Conservation (phyloP, 2,888 invertebrate genomes). For the Miltochrista miniata region DNA sequence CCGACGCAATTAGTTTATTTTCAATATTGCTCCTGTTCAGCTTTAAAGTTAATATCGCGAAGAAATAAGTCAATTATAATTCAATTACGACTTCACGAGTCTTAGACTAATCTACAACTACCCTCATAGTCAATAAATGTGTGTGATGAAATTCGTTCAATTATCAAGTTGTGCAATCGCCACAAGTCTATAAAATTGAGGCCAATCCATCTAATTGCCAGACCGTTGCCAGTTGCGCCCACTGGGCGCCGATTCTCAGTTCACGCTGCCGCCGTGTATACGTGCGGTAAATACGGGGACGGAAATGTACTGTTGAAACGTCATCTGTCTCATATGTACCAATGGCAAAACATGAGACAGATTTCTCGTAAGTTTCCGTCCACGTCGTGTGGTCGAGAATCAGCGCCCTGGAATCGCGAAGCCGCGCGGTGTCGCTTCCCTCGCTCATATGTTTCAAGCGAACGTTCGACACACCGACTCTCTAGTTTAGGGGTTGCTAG, state of each 20-base stretch:
- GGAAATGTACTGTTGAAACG: too few relatives aligned
- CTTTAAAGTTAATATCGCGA: not conserved
- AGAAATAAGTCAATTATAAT: slow-evolving; percentile 16
- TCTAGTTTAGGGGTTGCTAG: slow-evolving; percentile 71
- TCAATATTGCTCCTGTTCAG: not conserved
- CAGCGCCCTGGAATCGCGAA: slow-evolving; percentile 17
- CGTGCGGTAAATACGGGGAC: too few relatives aligned
- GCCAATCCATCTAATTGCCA: too few relatives aligned
- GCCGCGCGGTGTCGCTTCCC: slow-evolving; percentile 50
- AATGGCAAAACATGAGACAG: too few relatives aligned
- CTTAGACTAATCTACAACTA: not conserved
- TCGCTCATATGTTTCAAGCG: slow-evolving; percentile 79
- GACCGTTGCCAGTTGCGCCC: too few relatives aligned
- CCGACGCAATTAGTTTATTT: too few relatives aligned
- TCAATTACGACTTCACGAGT: slow-evolving; percentile 8
- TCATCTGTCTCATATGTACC: too few relatives aligned
- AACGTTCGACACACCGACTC: slow-evolving; percentile 65
- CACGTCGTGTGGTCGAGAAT: too few relatives aligned
- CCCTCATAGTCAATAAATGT: slow-evolving; percentile 2
- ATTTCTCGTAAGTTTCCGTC: too few relatives aligned
- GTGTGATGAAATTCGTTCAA: not conserved
- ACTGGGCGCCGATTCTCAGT: too few relatives aligned
- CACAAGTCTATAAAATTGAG: too few relatives aligned
- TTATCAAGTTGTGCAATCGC: not conserved
- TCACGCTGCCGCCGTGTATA: too few relatives aligned